A percentile compares a stretch with the other conserved stretches of the same genome.
Evolutionary conservation across 2,113 vertebrate species (phyloP).

Genomic region (Gymnobelideus leadbeateri): DNA sequence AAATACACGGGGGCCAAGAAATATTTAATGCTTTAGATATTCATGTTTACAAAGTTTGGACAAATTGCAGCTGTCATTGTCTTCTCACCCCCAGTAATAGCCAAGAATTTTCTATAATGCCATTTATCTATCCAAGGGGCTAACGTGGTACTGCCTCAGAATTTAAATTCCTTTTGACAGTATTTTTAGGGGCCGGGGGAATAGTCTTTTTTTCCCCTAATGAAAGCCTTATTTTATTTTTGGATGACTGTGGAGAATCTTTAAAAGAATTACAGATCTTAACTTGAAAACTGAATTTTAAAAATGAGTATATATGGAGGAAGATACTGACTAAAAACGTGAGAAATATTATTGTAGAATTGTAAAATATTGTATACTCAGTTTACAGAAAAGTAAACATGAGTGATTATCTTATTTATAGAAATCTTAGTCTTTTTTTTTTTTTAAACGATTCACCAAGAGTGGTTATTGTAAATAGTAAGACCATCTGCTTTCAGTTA

Average conservation of each 20-base stretch:
- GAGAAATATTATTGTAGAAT: not conserved
- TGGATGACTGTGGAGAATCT: slow-evolving; percentile 30
- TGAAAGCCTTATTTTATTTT: not conserved
- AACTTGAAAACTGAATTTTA: not conserved
- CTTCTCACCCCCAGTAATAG: not conserved
- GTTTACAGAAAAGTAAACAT: not conserved
- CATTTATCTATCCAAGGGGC: not conserved
- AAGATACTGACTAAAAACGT: not conserved
- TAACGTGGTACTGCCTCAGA: not conserved
- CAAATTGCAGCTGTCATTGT: not conserved
- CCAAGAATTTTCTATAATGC: not conserved
- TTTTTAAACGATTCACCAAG: not conserved
- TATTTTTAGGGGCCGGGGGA: not conserved
- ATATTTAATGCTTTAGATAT: not conserved
- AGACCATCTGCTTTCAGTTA: not conserved
- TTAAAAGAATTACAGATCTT: not conserved
- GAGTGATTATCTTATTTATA: not conserved
- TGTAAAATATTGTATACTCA: not conserved
- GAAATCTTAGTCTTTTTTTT: not conserved
- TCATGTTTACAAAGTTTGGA: not conserved
- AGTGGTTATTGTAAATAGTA: not conserved
- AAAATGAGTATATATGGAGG: not conserved
- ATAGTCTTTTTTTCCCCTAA: not conserved
- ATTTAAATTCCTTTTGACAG: not conserved
- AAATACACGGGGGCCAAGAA: slow-evolving; percentile 15